Conservation (phyloP, 2,888 invertebrate species). For the Ctena decussata region DNA sequence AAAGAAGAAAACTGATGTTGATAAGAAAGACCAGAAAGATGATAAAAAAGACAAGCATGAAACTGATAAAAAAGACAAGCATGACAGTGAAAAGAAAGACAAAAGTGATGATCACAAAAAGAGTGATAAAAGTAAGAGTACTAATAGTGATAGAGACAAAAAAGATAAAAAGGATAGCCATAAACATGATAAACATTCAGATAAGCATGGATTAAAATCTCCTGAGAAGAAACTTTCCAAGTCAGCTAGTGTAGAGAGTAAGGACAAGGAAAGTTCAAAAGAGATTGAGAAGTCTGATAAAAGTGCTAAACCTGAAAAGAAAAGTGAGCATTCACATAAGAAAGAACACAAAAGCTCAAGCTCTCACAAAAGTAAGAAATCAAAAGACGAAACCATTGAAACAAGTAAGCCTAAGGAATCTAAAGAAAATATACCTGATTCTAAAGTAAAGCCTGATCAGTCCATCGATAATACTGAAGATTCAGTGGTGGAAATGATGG, state of each 20-base stretch:
- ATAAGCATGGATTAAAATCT: slow-evolving; percentile 62
- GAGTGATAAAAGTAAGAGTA: slow-evolving; percentile 50
- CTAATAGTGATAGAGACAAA: slow-evolving; percentile 53
- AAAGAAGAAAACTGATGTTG: slow-evolving; percentile 44
- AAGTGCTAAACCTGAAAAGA: slow-evolving; percentile 27
- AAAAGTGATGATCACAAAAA: slow-evolving; percentile 55
- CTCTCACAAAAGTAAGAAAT: slow-evolving; percentile 56
- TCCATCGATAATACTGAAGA: slow-evolving; percentile 5
- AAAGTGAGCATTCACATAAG: slow-evolving; percentile 49
- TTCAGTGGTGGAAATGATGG: not conserved
- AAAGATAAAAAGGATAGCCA: slow-evolving; percentile 58
- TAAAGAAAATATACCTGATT: slow-evolving; percentile 61
- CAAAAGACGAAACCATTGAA: slow-evolving; percentile 35
- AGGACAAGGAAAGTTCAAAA: slow-evolving; percentile 41
- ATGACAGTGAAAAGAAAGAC: slow-evolving; percentile 51
- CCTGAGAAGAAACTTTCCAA: slow-evolving; percentile 60
- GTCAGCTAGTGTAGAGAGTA: slow-evolving; percentile 44
- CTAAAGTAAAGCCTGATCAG: not conserved
- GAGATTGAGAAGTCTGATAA: slow-evolving; percentile 33
- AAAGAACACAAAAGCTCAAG: slow-evolving; percentile 62
- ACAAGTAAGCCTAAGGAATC: slow-evolving; percentile 17
- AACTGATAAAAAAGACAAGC: slow-evolving; percentile 45
- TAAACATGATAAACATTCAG: slow-evolving; percentile 57
- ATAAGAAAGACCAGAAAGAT: slow-evolving; percentile 55
- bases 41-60: slow-evolving; percentile 46